phyloP scores from a whole-genome alignment of 2,888 invertebrate species.

The Sipha maydis region DNA sequence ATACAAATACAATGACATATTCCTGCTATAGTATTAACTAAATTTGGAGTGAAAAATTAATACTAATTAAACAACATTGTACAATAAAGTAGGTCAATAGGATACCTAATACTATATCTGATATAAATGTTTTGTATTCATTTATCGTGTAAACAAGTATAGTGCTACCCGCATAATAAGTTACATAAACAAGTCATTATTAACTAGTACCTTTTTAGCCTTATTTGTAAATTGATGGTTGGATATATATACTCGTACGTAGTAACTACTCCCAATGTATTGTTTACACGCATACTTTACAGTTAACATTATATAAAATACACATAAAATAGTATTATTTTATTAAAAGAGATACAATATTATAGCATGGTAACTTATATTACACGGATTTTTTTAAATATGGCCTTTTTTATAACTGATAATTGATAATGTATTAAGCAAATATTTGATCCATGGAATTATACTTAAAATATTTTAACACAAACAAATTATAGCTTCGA shows the following conservation, averaged over 20 bases:
- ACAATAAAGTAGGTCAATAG: constrained; percentile 33
- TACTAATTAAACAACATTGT: neutral
- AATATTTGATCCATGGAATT: too few species aligned
- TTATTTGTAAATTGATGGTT: constrained; percentile 8
- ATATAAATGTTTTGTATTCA: constrained; percentile 28
- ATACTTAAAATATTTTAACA: too few species aligned
- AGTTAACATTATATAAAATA: too few species aligned
- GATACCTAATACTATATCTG: neutral
- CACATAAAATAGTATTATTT: too few species aligned
- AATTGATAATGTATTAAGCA: too few species aligned
- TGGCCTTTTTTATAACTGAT: too few species aligned
- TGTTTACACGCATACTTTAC: too few species aligned
- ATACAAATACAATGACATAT: neutral
- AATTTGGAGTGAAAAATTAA: neutral
- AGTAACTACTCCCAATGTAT: too few species aligned
- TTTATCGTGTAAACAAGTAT: constrained; percentile 23
- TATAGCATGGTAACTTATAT: too few species aligned
- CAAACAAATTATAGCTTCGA: too few species aligned
- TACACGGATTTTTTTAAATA: too few species aligned
- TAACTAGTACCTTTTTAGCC: constrained; percentile 39
- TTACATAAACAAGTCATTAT: constrained; percentile 32
- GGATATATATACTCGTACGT: neutral
- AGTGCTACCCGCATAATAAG: constrained; percentile 44
- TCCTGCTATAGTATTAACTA: neutral
- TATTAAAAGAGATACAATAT: too few species aligned